These are phyloP conservation scores for Agrenia bidenticulata DNA, from an alignment of 2,888 invertebrate species.

Conservation along the genomic window DNA sequence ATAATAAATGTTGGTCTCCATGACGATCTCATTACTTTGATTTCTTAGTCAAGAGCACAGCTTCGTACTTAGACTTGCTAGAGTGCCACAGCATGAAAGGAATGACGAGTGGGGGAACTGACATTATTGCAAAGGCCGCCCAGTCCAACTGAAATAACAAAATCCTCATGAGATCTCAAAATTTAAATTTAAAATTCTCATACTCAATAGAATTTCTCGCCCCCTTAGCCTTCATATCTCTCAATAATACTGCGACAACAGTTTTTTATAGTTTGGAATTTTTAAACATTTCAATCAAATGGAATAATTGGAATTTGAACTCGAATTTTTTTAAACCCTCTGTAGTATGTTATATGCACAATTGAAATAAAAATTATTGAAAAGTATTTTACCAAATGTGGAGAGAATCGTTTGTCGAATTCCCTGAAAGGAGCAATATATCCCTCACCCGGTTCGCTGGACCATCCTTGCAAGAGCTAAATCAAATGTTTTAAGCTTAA, in stretches of 20 bases:
- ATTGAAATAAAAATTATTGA: too few relatives aligned
- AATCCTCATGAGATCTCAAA: too few relatives aligned
- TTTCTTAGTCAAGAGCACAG: conserved; percentile 49
- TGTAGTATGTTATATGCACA: too few relatives aligned
- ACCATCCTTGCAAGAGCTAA: conserved; percentile 54
- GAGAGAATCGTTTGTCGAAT: conserved; percentile 94
- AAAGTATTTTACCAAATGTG: conserved; percentile 71
- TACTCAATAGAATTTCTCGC: too few relatives aligned
- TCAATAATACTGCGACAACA: too few relatives aligned
- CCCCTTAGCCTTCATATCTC: too few relatives aligned
- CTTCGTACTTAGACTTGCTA: conserved; percentile 90
- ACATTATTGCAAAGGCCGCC: conserved; percentile 96
- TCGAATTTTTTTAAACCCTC: too few relatives aligned
- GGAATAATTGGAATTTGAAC: too few relatives aligned
- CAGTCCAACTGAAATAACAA: conserved; percentile 70
- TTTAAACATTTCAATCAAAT: too few relatives aligned
- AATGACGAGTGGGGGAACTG: conserved; percentile 88
- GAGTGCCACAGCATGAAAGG: conserved; percentile 93
- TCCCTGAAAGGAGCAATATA: conserved; percentile 88
- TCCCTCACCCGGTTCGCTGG: conserved; percentile 94
- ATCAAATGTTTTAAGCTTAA: neutral
- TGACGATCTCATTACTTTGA: conserved; percentile 40
- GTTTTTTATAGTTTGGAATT: too few relatives aligned
- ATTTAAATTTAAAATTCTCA: too few relatives aligned
- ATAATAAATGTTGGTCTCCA: neutral